Evolutionary conservation across 2,888 invertebrate genomes (phyloP), one percentile per base, ranked within the genome.

Genomic region (Drosophila hawaiiensis): DNA sequence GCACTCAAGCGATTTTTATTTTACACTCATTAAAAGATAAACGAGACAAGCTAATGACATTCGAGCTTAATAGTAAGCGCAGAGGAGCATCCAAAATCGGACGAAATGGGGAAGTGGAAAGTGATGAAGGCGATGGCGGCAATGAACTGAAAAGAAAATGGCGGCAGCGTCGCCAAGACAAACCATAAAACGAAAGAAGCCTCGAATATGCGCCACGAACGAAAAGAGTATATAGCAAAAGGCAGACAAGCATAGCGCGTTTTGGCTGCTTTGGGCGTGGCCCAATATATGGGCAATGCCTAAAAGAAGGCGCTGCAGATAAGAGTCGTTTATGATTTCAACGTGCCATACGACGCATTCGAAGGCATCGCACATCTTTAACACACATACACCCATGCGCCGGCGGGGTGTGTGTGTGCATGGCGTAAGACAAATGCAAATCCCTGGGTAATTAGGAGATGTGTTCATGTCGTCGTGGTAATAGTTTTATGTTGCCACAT

Each of bases 391-490:
- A 22, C 31, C 49, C 5, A 33, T 25, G 33, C 37, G 39, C 12
- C 33, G 43, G 58, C 5, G 25, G 47, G 25, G 47, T 61, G 41
- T 19, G 60, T 35, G 50, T 77, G 31, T 31, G 31, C 77, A 75
- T 70, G 69, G 63, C 79, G 53, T 74, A 80, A 84, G 82, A 85
- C 88, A 89, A 88, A 91, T 91, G 91, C 89, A 91, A 91, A 91
- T 91, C 91, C 89, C 80, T 83, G 80, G 90, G 90, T 90, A 91
- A 91, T 91, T 91, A 91, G 89, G 91, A 90, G 83, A 84, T 89
- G 90, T 84, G 90, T 88, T 90, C 91, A 89, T 91, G 91, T 85
- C 90, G 80, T 77, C 81, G 83, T 88, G 84, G 84, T 88, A 88
- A 90, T 85, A 90, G 90, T 89, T 90, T 88, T 90, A 88, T 87